A percentile compares a stretch with the other conserved stretches of the same genome.
Conservation (phyloP, 2,888 invertebrate genomes). For the Cephus pygmeus region DNA sequence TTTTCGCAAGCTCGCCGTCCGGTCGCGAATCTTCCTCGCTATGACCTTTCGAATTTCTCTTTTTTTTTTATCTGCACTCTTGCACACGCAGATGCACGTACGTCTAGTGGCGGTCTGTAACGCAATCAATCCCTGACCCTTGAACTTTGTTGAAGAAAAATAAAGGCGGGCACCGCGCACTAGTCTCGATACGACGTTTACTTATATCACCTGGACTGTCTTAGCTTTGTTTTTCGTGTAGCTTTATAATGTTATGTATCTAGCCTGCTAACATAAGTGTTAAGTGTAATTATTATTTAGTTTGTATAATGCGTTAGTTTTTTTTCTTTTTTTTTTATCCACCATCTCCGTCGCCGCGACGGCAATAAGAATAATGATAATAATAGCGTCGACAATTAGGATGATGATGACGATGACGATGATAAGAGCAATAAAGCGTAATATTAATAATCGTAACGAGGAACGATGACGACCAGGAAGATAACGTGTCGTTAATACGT, state of each 20-base stretch:
- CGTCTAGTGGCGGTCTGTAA: no score
- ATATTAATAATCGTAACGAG: no score
- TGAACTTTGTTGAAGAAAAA: conserved; percentile 5
- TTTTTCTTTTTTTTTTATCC: no score
- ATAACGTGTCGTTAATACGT: no score
- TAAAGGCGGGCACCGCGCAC: not conserved
- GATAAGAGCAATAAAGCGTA: no score
- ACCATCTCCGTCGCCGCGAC: no score
- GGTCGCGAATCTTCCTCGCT: conserved; percentile 22
- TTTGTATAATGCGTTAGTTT: conserved; percentile 50
- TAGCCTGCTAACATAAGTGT: conserved; percentile 61
- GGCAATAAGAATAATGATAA: no score
- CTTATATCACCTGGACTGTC: conserved; percentile 35
- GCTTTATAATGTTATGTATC: conserved; percentile 34
- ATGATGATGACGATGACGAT: no score
- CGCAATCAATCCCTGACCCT: not conserved
- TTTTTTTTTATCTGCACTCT: not conserved
- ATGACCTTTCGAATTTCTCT: conserved; percentile 31
- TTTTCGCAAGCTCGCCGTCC: no score
- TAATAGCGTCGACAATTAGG: no score
- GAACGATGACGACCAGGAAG: no score
- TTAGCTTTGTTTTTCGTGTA: conserved; percentile 15
- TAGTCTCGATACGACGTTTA: conserved; percentile 37
- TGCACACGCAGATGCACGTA: no score
- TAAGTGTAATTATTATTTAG: conserved; percentile 54